A percentile compares a stretch with the other conserved stretches of the same genome.
These are phyloP conservation scores for Rhopalosiphum maidis DNA, from an alignment of 1,140 invertebrate species.

Conservation along the genomic window DNA sequence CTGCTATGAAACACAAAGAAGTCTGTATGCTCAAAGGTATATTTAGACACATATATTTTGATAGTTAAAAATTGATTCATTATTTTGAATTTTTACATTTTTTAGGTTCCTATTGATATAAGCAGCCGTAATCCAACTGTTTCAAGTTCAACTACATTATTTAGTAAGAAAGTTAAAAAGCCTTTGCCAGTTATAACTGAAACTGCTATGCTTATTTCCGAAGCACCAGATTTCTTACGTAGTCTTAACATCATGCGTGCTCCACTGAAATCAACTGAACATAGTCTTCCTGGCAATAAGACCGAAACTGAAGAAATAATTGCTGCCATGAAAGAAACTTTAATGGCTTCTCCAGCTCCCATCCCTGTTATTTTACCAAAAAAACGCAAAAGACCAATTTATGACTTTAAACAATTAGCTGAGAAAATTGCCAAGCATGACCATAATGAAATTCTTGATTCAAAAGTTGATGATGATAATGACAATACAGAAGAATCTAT, in stretches of 20 bases:
- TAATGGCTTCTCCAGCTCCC: constrained; percentile 51
- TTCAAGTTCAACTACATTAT: constrained; percentile 47
- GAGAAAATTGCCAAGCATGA: constrained; percentile 55
- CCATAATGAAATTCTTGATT: constrained; percentile 50
- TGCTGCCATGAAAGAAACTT: constrained; percentile 58
- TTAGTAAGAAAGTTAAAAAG: constrained; percentile 50
- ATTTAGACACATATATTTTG: constrained; percentile 6
- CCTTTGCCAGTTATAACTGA: constrained; percentile 24
- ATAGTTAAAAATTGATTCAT: neutral
- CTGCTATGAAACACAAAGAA: constrained; percentile 51
- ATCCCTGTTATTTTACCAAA: constrained; percentile 37
- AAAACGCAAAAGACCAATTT: constrained; percentile 41
- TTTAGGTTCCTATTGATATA: constrained; percentile 52
- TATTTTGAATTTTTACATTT: neutral
- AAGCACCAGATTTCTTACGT: constrained; percentile 49
- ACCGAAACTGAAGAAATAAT: constrained; percentile 58
- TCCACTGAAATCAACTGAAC: constrained; percentile 25
- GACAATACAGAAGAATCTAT: neutral
- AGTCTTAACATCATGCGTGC: constrained; percentile 49
- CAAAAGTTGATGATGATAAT: neutral
- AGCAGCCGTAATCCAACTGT: constrained; percentile 53
- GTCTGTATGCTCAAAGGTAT: constrained; percentile 52
- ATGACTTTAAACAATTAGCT: constrained; percentile 41
- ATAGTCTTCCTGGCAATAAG: constrained; percentile 7
- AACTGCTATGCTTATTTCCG: constrained; percentile 30